phyloP scores from a whole-genome alignment of 2,888 invertebrate species.

The Cylindroiulus punctatus region DNA sequence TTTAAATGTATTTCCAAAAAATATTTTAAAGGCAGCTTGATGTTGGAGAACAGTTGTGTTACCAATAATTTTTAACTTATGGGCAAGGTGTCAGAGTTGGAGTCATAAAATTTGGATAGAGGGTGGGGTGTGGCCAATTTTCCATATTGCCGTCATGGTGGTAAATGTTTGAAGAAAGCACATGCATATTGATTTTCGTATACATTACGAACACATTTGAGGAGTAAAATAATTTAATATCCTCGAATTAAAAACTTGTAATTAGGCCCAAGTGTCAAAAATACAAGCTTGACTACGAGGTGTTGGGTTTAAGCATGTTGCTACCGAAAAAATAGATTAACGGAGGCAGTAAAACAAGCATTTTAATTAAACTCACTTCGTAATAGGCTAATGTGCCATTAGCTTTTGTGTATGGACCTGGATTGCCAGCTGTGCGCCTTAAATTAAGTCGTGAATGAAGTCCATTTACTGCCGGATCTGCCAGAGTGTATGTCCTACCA shows the following conservation, averaged over 20 bases:
- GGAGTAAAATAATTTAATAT: slow-evolving; percentile 16
- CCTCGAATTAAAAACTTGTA: background rate
- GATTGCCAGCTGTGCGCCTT: slow-evolving; percentile 57
- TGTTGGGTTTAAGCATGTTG: background rate
- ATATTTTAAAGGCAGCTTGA: no score
- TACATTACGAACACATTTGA: background rate
- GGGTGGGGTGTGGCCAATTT: no score
- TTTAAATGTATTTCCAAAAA: no score
- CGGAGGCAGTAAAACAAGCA: background rate
- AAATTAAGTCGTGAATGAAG: slow-evolving; percentile 59
- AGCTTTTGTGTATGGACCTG: slow-evolving; percentile 60
- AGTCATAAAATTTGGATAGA: no score
- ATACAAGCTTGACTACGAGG: background rate
- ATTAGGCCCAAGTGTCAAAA: slow-evolving; percentile 2
- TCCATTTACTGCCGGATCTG: slow-evolving; percentile 56
- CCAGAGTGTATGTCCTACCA: slow-evolving; percentile 62
- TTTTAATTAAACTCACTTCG: slow-evolving; percentile 58
- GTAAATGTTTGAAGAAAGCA: no score
- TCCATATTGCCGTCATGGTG: no score
- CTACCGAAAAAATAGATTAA: background rate
- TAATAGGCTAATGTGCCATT: slow-evolving; percentile 61
- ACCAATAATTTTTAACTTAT: no score
- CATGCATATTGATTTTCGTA: background rate
- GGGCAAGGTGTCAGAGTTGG: no score
- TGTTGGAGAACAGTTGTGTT: no score